Evolutionary conservation across 2,888 invertebrate genomes (phyloP), one percentile per base, ranked within the genome.

Genomic region (Scaptomyza cyrtandrae): DNA sequence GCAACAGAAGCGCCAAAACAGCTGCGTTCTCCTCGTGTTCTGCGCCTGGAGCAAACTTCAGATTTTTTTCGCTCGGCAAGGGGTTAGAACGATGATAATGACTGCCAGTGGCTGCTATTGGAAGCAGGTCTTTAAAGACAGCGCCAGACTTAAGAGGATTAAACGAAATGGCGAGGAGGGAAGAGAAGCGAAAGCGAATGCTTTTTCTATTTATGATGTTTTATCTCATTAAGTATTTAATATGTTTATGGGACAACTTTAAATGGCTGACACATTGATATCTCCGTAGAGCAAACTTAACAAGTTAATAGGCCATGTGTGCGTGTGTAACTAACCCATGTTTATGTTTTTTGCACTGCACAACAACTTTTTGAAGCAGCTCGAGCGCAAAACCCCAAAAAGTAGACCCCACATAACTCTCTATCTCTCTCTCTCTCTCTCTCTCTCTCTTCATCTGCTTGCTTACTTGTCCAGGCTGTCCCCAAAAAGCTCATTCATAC

Each of bases 401-500:
- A 55, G 56, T 31, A 64, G 56, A 58, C 58, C 64, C 78, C 61
- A 69, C 49, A 78, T 78, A 75, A 75, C 58, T 75, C 68, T 73
- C 46, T 16, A 19, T 43, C 24, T 73, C 46, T 16, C 27, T 43
- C 24, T 4, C 14, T 16, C 48, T 46, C 49, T 14, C 0, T 37
- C n/a, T 37, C 37, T 6, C 6, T 14, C 39, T 39, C 56, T 24
- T 9, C n/a, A 3, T 39, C 4, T n/a, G 50, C 6, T 24, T 19
- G 19, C 6, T 27, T 45, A 37, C 52, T 35, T 55, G 72, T 37
- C 63, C 73, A 13, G 49, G 39, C 35, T 64, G 63, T 68, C 46
- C 71, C 77, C 77, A 62, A 67, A 71, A 78, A 75, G 78, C 86
- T 86, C 88, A 86, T 86, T 84, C 83, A 83, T 88, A 75, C 88